Base-by-base conservation (phyloP, 92 coral and sea anemone genomes). In the Chrysogorgia sp. region DNA sequence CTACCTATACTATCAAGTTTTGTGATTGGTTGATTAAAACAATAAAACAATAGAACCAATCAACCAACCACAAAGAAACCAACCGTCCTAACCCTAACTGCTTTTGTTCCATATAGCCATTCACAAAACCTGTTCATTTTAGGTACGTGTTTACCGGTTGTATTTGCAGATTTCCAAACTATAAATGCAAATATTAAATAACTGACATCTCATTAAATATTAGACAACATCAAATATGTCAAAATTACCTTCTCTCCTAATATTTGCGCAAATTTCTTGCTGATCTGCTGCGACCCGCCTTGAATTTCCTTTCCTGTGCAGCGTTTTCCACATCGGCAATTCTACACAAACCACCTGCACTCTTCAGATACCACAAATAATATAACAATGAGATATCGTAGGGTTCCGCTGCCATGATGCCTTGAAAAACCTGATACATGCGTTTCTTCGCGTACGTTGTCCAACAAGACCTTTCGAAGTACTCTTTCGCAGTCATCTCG, bases 251-350 rank as follows among this genome's bases (percentile, higher is more conserved):
- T 91, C 63, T 88, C 89, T 31, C 87, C 92, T 25, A 94, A 89
- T 53, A 62, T 83, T 40, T 89, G 89, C 63, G 88, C 92, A 8
- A 94, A 49, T 49, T 84, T 87, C 67, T 74, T 89, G 52, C 98
- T 94, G 25, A 94, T 91, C 80, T 91, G 97, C 48, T 94, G 98
- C n/a, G 98, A 94, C 50, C 98, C 98, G 29, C 98, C 17, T 87
- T 75, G 63, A 94, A 94, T 65, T 91, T 94, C 63, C 97, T 85
- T 48, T 94, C 97, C 60, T 91, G 97, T 0, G 92, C 98, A 9
- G 97, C 98, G 65, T 89, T 83, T 58, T 94, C 98, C 32, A 84
- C 71, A 25, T 86, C 97, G 1, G 98, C 94, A 10, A 91, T 85
- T 40, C 98, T 76, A 8, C 74, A 37, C 7, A 94, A 85, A 7